Percentiles rank a stretch among this genome's conserved stretches.
Evolutionary conservation across 2,888 invertebrate species (phyloP).

Genomic region (Eulithis testata): DNA sequence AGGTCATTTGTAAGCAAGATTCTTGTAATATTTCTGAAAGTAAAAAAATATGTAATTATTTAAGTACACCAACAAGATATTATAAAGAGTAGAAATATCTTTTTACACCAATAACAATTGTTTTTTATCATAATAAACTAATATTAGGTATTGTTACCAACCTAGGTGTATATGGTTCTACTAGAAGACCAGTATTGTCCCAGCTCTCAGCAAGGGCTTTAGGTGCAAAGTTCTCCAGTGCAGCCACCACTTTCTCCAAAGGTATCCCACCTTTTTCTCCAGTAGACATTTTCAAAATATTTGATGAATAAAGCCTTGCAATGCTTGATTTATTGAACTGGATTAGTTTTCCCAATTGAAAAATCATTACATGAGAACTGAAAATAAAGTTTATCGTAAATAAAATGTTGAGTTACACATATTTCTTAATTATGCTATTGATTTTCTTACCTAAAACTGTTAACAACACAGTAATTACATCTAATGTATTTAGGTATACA

Average conservation of each 20-base stretch:
- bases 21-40: constrained; percentile 82
- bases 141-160: constrained; percentile 40
- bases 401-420: background rate
- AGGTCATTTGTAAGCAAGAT: constrained; percentile 96
- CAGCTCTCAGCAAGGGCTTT: constrained; percentile 90
- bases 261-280: constrained; percentile 71
- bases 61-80: too few species aligned
- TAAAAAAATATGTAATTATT: background rate
- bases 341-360: constrained; percentile 56
- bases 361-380: constrained; percentile 68
- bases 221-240: constrained; percentile 89
- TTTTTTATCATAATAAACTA: background rate
- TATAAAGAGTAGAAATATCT: too few species aligned
- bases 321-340: constrained; percentile 47
- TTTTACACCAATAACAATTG: too few species aligned
- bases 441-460: constrained; percentile 20
- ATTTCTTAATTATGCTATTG: background rate
- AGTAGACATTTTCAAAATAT: constrained; percentile 58
- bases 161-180: constrained; percentile 89
- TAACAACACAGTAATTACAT: background rate
- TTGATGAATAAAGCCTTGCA: constrained; percentile 50
- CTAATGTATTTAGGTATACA: background rate
- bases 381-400: constrained; percentile 38
- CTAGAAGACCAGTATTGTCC: constrained; percentile 97
- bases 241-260: constrained; percentile 80